Evolutionary conservation across 2,797 vertebrate species (phyloP).

Genomic region (Kryptolebias ocellatus): DNA sequence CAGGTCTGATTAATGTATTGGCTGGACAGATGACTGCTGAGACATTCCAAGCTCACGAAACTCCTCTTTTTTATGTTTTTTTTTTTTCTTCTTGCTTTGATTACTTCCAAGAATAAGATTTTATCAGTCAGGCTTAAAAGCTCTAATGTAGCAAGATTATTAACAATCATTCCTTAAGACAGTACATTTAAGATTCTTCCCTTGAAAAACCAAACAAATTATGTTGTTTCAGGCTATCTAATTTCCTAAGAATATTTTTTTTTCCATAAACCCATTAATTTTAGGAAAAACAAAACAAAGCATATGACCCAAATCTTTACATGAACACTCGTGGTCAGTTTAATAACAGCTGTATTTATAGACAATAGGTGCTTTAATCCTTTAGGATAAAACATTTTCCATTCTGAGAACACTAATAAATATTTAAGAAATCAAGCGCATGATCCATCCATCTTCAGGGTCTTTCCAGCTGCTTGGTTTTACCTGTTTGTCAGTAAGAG

Average conservation of each 20-base stretch:
- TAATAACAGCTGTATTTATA: neutral
- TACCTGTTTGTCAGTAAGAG: no score
- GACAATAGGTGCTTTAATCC: neutral
- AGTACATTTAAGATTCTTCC: conserved; percentile 15
- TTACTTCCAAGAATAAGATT: conserved; percentile 44
- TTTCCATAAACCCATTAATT: conserved; percentile 25
- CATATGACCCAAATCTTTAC: neutral
- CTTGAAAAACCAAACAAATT: conserved; percentile 16
- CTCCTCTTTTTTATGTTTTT: conserved; percentile 15
- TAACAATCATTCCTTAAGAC: conserved; percentile 31
- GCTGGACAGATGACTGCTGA: conserved; percentile 36
- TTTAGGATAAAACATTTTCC: no score
- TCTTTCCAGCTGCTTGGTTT: no score
- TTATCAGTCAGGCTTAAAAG: conserved; percentile 35
- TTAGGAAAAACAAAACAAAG: neutral
- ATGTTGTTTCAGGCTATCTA: conserved; percentile 23
- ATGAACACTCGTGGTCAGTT: neutral
- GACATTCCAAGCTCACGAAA: conserved; percentile 49
- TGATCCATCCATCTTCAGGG: no score
- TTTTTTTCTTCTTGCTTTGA: conserved; percentile 51
- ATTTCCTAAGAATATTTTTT: conserved; percentile 25
- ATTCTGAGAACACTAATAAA: no score
- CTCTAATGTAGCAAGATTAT: conserved; percentile 22
- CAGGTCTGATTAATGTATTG: conserved; percentile 62
- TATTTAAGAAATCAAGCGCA: no score